These are phyloP conservation scores for Urosaurus nigricauda DNA, from an alignment of 2,797 vertebrate species.

Conservation along the genomic window DNA sequence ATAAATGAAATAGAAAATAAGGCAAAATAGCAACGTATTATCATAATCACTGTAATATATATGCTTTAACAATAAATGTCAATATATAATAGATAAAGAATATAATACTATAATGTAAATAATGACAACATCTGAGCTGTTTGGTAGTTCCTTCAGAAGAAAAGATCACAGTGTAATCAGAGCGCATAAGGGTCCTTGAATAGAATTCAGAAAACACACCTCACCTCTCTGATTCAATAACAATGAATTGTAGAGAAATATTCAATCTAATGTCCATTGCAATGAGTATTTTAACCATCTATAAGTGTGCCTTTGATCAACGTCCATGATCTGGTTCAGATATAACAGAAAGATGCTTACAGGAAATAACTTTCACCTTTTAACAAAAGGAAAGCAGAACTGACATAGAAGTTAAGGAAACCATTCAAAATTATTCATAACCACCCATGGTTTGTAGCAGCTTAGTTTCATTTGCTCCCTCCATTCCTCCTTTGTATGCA, in stretches of 20 bases:
- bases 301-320: neutral
- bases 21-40: neutral
- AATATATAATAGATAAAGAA: neutral
- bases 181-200: neutral
- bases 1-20: neutral
- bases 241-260: neutral
- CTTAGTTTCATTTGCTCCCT: neutral
- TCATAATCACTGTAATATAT: neutral
- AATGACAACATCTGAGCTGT: neutral
- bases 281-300: neutral
- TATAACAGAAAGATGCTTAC: neutral
- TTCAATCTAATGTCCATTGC: neutral
- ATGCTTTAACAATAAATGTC: neutral
- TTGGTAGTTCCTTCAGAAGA: neutral
- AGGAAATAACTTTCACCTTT: neutral
- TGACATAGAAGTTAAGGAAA: neutral
- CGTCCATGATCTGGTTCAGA: neutral
- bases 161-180: neutral
- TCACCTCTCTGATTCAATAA: neutral
- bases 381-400: neutral
- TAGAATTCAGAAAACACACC: neutral
- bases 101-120: neutral
- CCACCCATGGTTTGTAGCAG: neutral
- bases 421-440: neutral
- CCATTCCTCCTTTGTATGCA: neutral